Conservation (phyloP, 1,140 invertebrate species). For the Aphelenchoides besseyi region DNA sequence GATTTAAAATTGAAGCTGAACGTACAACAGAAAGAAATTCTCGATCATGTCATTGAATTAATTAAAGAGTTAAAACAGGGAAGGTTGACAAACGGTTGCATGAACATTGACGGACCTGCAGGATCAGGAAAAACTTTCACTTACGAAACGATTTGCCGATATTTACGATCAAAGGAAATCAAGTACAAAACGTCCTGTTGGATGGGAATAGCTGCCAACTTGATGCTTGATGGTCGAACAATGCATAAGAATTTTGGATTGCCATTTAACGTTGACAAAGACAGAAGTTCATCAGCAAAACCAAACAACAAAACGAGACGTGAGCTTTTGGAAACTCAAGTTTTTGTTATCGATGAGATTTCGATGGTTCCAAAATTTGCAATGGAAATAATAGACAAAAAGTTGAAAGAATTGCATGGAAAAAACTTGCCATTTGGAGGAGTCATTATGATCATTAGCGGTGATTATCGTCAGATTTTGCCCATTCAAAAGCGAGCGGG, state of each 20-base stretch:
- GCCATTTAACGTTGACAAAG: conserved; percentile 6
- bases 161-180: conserved; percentile 11
- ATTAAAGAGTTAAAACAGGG: background rate
- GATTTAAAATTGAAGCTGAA: background rate
- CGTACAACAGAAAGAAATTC: conserved; percentile 5
- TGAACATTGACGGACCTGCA: no score
- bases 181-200: conserved; percentile 15
- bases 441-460: conserved; percentile 40
- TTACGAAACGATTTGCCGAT: conserved; percentile 27
- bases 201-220: conserved; percentile 18
- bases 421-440: conserved; percentile 43
- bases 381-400: conserved; percentile 20
- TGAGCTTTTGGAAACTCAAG: background rate
- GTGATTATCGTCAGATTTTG: conserved; percentile 51
- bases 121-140: conserved; percentile 37
- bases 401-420: conserved; percentile 40
- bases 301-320: background rate
- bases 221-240: conserved; percentile 19
- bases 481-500: conserved; percentile 32
- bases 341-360: conserved; percentile 5
- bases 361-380: conserved; percentile 16
- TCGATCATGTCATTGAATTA: background rate
- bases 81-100: background rate
- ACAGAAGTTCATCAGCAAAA: background rate
- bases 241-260: conserved; percentile 25